Conservation (phyloP, 2,888 invertebrate genomes). For the Cephus nigrinus region DNA sequence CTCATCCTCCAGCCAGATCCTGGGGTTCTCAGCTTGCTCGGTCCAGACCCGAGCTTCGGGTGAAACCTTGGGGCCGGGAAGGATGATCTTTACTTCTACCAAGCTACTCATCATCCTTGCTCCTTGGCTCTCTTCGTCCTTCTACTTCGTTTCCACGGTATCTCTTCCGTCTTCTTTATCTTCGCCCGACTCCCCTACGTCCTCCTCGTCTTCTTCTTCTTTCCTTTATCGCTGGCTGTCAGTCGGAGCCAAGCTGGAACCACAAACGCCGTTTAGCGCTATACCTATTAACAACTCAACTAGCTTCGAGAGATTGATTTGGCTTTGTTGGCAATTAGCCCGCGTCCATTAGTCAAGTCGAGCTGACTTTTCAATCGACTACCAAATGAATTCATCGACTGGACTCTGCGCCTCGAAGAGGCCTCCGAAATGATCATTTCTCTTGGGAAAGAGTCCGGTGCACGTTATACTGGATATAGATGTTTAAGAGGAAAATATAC, state of each 20-base stretch:
- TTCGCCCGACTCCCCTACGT: conserved; percentile 22
- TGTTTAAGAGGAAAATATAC: neutral
- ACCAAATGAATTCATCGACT: conserved; percentile 18
- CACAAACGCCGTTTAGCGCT: conserved; percentile 39
- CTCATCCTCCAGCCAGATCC: conserved; percentile 22
- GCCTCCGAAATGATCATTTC: neutral
- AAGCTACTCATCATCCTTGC: conserved; percentile 11
- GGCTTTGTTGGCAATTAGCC: conserved; percentile 58
- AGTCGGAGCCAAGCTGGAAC: conserved; percentile 30
- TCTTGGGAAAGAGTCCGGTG: neutral
- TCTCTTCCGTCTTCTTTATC: conserved; percentile 13
- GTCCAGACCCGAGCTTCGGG: neutral
- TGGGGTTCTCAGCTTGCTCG: neutral
- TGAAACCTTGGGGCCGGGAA: conserved; percentile 2
- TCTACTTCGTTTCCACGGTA: conserved; percentile 14
- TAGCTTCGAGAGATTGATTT: conserved; percentile 56
- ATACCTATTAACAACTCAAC: conserved; percentile 53
- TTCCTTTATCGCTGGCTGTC: conserved; percentile 32
- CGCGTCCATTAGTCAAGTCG: conserved; percentile 52
- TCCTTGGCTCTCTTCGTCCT: conserved; percentile 12
- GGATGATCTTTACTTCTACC: conserved; percentile 21
- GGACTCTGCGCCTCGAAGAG: neutral
- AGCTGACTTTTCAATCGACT: conserved; percentile 57
- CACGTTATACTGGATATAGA: neutral
- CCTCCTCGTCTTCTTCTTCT: conserved; percentile 17